phyloP scores from a whole-genome alignment of 2,113 vertebrate genomes.

The Porphyrio hochstetteri region DNA sequence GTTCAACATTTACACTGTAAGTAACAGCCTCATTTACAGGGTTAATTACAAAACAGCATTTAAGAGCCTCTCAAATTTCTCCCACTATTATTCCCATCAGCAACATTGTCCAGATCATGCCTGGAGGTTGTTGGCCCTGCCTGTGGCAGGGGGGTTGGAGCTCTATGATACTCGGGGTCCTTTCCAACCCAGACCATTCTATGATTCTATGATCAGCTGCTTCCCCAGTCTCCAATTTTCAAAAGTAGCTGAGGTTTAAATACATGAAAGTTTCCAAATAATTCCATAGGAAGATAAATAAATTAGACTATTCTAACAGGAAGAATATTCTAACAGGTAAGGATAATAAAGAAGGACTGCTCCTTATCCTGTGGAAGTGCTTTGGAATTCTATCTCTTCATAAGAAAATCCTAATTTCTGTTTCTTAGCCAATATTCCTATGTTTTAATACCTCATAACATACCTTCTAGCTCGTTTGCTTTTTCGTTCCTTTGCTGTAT shows the following conservation, averaged over 20 bases:
- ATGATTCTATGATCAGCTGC: no score
- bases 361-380: background rate
- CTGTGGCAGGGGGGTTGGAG: no score
- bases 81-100: background rate
- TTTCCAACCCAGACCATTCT: no score
- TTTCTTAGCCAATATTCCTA: background rate
- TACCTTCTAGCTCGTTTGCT: constrained; percentile 91
- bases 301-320: background rate
- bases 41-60: background rate
- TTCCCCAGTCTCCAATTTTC: background rate
- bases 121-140: no score
- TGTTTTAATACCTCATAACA: background rate
- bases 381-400: background rate
- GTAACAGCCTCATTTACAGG: background rate
- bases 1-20: background rate
- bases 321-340: background rate
- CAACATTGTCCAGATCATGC: no score
- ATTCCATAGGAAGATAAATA: background rate
- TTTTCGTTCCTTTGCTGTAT: constrained; percentile 93
- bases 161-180: no score
- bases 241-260: background rate
- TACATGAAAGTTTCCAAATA: background rate
- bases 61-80: background rate
- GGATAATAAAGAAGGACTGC: background rate
- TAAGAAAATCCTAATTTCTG: background rate